Evolutionary conservation across 2,113 vertebrate genomes (phyloP).

Genomic region (Perognathus longimembris): DNA sequence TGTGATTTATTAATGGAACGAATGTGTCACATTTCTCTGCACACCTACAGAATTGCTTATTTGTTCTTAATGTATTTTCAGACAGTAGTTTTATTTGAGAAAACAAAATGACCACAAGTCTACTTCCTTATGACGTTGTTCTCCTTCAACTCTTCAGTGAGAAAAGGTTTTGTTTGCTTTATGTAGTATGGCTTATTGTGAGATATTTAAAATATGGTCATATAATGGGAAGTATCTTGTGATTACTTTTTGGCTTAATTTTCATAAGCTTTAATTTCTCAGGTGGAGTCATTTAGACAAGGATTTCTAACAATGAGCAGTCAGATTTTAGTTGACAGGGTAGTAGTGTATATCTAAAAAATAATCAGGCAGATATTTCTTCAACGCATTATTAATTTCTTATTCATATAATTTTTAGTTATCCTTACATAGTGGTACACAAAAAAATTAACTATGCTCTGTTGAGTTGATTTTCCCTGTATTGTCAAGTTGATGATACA

Average conservation of each 20-base stretch:
- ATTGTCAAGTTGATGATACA: background rate
- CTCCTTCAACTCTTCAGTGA: background rate
- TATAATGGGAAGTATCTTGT: background rate
- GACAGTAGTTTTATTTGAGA: constrained; percentile 46
- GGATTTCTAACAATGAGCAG: background rate
- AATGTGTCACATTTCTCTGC: constrained; percentile 57
- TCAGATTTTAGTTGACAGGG: background rate
- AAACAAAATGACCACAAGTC: constrained; percentile 11
- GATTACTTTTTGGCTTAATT: background rate
- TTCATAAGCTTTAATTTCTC: constrained; percentile 56
- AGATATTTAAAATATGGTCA: constrained; percentile 33
- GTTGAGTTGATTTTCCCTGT: background rate
- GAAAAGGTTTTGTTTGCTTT: background rate
- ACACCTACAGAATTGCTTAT: constrained; percentile 62
- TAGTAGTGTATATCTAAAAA: background rate
- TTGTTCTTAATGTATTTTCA: constrained; percentile 68
- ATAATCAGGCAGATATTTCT: background rate
- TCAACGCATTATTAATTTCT: background rate
- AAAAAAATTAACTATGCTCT: background rate
- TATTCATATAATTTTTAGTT: no score
- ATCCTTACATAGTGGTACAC: no score
- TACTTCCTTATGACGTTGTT: constrained; percentile 22
- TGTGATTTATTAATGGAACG: constrained; percentile 75
- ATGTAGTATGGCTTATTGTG: background rate
- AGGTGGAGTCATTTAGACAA: background rate